A percentile compares a stretch with the other conserved stretches of the same genome.
These are phyloP conservation scores for Rhagoletis pomonella DNA, from an alignment of 1,140 invertebrate species.

Conservation along the genomic window DNA sequence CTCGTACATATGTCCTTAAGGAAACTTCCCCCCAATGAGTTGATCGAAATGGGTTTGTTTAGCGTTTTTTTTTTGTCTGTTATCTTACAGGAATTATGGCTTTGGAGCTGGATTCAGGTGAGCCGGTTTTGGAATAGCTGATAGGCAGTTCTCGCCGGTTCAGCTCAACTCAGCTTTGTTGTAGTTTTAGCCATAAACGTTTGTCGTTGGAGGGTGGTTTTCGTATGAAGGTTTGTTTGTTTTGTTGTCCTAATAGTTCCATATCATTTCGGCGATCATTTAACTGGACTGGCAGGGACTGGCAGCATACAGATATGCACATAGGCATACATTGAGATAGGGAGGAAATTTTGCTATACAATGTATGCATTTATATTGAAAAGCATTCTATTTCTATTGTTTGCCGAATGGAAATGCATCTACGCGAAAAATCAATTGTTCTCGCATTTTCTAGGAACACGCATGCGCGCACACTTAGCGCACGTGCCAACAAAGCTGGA, in stretches of 20 bases:
- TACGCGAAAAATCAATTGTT: slow-evolving; percentile 42
- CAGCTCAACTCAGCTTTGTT: neutral
- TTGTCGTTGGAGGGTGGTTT: neutral
- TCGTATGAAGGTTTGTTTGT: neutral
- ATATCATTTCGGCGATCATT: slow-evolving; percentile 29
- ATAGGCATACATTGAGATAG: neutral
- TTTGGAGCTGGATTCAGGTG: neutral
- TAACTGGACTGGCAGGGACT: neutral
- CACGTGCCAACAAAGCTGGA: slow-evolving; percentile 20
- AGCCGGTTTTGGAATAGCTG: slow-evolving; percentile 32
- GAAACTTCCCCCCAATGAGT: neutral
- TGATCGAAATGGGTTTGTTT: neutral
- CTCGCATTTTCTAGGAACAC: slow-evolving; percentile 26
- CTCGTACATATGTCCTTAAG: neutral
- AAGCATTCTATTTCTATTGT: slow-evolving; percentile 13
- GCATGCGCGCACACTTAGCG: slow-evolving; percentile 45
- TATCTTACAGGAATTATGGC: neutral
- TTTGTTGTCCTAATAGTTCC: slow-evolving; percentile 5
- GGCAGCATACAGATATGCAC: neutral
- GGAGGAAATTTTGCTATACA: slow-evolving; percentile 24
- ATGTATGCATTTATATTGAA: slow-evolving; percentile 34
- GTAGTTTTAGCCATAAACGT: neutral
- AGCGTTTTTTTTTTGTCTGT: neutral
- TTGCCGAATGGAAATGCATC: slow-evolving; percentile 40
- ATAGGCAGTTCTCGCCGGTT: neutral